A percentile compares a stretch with the other conserved stretches of the same genome.
These are phyloP conservation scores for Idaea straminata DNA, from an alignment of 2,888 invertebrate genomes.

Conservation along the genomic window DNA sequence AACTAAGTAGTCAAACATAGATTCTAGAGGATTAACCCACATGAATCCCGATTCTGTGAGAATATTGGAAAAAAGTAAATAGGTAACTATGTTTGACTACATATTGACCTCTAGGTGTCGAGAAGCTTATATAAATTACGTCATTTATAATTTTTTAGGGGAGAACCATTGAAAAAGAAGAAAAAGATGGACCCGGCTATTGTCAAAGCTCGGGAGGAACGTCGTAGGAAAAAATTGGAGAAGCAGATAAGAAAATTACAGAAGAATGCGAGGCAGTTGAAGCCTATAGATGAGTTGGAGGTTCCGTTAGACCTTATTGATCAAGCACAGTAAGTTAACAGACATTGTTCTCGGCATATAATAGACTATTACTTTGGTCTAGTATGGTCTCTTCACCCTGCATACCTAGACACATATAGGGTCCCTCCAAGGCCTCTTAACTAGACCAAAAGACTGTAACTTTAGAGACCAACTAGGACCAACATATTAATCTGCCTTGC, in stretches of 20 bases:
- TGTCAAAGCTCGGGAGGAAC: conserved; percentile 89
- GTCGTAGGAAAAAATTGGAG: conserved; percentile 90
- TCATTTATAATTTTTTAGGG: conserved; percentile 71
- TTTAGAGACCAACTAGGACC: no score
- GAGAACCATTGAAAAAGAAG: conserved; percentile 95
- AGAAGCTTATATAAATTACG: not conserved
- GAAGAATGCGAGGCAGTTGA: conserved; percentile 89
- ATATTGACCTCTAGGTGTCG: not conserved
- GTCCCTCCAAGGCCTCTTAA: no score
- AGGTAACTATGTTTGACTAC: no score
- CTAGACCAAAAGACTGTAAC: no score
- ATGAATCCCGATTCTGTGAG: no score
- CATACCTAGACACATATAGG: no score
- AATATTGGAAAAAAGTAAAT: no score
- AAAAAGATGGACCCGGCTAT: conserved; percentile 91
- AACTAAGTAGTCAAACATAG: no score
- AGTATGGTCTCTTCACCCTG: no score
- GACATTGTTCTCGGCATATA: not conserved
- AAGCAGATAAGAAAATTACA: conserved; percentile 91
- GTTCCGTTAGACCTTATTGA: conserved; percentile 84
- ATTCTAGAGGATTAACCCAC: no score
- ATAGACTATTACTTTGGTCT: no score
- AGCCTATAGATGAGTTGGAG: conserved; percentile 94
- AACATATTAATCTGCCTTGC: no score
- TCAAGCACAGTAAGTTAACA: conserved; percentile 78